Evolutionary conservation across 2,888 invertebrate genomes (phyloP), one percentile per base, ranked within the genome.

Genomic region (Agrochola lychnidis): DNA sequence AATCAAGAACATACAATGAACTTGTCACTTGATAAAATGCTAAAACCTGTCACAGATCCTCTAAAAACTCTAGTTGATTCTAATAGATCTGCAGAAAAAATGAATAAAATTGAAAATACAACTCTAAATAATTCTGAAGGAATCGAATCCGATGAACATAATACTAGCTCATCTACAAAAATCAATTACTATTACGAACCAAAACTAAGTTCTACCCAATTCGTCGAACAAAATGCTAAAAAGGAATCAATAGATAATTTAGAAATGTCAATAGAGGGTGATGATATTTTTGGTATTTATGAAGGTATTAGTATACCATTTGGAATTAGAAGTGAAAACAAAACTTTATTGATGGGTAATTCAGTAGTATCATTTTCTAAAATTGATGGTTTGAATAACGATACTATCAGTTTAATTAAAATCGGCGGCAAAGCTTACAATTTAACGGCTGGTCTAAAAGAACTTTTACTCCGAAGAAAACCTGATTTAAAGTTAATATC

Each of bases 201-300:
- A 40, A 56, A 68, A 56, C 19, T 10, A 0, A 40, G 56, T 25
- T 25, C 68, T 56, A 0, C 10, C 0, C n/a, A 19, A 56, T n/a
- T 25, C 0, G 1, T n/a, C 25, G 3, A 16, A 69, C 3, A 53
- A 9, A 16, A 5, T 48, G 1, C 25, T 45, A 5, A 16, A 70
- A 70, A 0, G 0, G 9, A 14, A 45, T 22, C 4, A 1, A 2
- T 2, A 5, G 69, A 57, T 7, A 4, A 69, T 42, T 69, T 69
- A 42, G 69, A 69, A 42, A 69, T 45, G 0, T 69, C 57, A 7
- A 22, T 69, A 36, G 57, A 69, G 19, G 69, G 56, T 12, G 16
- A 9, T 16, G 25, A 64, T 22, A 64, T 64, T 4, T 3, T 4
- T n/a, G 53, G 14, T 67, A 67, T 67, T 30, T 53, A n/a, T 53